A percentile compares a stretch with the other conserved stretches of the same genome.
Conservation (phyloP, 1,140 invertebrate genomes). For the Archivesica marissinica region DNA sequence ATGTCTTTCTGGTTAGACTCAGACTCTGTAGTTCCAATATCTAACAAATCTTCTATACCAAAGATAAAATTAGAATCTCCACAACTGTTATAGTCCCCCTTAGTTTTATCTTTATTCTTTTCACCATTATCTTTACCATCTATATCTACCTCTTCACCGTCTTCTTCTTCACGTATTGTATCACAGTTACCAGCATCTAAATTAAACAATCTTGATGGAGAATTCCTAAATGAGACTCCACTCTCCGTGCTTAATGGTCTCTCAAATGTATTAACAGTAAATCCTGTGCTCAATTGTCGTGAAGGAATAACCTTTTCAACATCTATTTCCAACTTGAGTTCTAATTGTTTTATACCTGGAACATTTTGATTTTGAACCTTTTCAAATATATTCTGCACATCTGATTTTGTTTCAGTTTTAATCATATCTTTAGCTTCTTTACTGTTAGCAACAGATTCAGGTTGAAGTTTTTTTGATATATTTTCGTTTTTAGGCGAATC, state of each 20-base stretch:
- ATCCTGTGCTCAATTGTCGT: slow-evolving; percentile 53
- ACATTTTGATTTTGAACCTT: not conserved
- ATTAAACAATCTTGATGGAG: slow-evolving; percentile 1
- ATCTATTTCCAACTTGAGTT: not conserved
- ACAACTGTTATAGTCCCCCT: not conserved
- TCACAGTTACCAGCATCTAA: not conserved
- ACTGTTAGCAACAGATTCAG: not conserved
- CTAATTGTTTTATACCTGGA: not conserved
- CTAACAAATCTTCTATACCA: slow-evolving; percentile 23
- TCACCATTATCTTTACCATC: not conserved
- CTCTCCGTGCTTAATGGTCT: slow-evolving; percentile 44
- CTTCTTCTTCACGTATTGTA: slow-evolving; percentile 38
- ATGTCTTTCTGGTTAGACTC: not conserved
- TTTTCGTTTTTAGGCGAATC: too few relatives aligned
- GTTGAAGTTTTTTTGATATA: too few relatives aligned
- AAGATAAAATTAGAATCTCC: not conserved
- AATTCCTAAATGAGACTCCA: slow-evolving; percentile 1
- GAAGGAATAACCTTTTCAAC: not conserved
- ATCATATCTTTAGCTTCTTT: not conserved
- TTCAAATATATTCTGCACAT: not conserved
- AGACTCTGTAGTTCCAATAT: not conserved
- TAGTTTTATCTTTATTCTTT: not conserved
- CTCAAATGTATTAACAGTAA: slow-evolving; percentile 37
- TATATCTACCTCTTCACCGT: not conserved
- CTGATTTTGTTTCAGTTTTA: not conserved